phyloP scores from a whole-genome alignment of 2,888 invertebrate genomes.

The Limnephilus marmoratus region DNA sequence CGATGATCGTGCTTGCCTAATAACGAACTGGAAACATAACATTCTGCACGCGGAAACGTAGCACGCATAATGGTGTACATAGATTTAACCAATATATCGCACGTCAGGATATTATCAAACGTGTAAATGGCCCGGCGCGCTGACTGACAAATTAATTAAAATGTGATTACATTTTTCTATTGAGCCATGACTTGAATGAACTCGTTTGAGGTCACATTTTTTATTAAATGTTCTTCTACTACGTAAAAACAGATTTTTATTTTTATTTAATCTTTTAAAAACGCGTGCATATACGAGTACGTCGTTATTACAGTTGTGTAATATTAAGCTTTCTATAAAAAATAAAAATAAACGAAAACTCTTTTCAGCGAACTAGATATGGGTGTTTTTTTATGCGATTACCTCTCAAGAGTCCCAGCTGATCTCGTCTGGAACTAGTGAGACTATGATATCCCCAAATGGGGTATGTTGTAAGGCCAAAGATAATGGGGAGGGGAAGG shows the following conservation, averaged over 20 bases:
- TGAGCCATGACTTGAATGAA: background rate
- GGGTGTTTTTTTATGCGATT: too few relatives aligned
- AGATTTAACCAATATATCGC: background rate
- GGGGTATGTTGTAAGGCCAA: too few relatives aligned
- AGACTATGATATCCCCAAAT: too few relatives aligned
- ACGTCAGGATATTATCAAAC: background rate
- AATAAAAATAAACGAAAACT: too few relatives aligned
- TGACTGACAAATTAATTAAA: background rate
- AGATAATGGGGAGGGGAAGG: too few relatives aligned
- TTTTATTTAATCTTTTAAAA: background rate
- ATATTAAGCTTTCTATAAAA: background rate
- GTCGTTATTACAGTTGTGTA: background rate
- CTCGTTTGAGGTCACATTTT: background rate
- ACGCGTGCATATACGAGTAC: too few relatives aligned
- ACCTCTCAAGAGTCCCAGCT: too few relatives aligned
- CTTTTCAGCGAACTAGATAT: too few relatives aligned
- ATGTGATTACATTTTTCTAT: background rate
- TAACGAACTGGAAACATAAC: background rate
- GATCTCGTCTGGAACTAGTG: too few relatives aligned
- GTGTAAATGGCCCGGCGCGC: background rate
- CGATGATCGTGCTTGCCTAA: background rate
- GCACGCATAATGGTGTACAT: background rate
- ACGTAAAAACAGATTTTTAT: background rate
- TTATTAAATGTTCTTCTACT: background rate
- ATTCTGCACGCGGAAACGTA: background rate